Evolutionary conservation across 2,888 invertebrate species (phyloP).

Genomic region (Pseudoips prasinana): DNA sequence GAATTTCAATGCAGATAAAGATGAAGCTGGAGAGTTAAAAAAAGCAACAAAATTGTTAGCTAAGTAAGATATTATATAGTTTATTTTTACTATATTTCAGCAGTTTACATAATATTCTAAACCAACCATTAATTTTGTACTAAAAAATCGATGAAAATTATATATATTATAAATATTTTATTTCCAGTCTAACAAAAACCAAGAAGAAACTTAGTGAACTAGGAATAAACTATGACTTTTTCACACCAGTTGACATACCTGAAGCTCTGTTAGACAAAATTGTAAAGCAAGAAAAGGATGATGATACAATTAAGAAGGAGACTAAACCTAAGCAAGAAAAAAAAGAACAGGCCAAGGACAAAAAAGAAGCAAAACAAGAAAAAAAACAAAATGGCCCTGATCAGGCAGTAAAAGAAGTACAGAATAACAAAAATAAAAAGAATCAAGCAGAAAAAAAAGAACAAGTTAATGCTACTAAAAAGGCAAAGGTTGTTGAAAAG

Average conservation of each 20-base stretch:
- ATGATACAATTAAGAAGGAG: conserved; percentile 21
- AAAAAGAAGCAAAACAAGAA: conserved; percentile 16
- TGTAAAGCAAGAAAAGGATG: conserved; percentile 27
- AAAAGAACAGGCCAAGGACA: conserved; percentile 11
- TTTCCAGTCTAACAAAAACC: conserved; percentile 64
- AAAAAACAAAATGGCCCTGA: conserved; percentile 4
- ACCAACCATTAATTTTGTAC: no score
- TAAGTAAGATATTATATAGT: conserved; percentile 44
- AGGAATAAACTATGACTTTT: conserved; percentile 78
- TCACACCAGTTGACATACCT: conserved; percentile 75
- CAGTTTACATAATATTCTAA: no score
- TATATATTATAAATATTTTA: no score
- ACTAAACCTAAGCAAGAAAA: conserved; percentile 20
- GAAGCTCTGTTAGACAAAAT: conserved; percentile 40
- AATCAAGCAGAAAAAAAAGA: conserved; percentile 22
- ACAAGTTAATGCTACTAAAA: conserved; percentile 11
- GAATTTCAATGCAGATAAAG: conserved; percentile 62
- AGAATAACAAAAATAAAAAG: conserved; percentile 17
- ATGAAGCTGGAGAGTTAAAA: conserved; percentile 56
- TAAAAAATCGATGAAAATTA: no score
- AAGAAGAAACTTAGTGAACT: conserved; percentile 68
- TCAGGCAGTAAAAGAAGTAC: conserved; percentile 9
- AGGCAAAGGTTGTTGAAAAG: conserved; percentile 14
- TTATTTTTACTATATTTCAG: background rate
- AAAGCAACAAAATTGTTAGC: conserved; percentile 60